These are phyloP conservation scores for Anas bahamensis DNA, from an alignment of 2,797 vertebrate species.

Conservation along the genomic window DNA sequence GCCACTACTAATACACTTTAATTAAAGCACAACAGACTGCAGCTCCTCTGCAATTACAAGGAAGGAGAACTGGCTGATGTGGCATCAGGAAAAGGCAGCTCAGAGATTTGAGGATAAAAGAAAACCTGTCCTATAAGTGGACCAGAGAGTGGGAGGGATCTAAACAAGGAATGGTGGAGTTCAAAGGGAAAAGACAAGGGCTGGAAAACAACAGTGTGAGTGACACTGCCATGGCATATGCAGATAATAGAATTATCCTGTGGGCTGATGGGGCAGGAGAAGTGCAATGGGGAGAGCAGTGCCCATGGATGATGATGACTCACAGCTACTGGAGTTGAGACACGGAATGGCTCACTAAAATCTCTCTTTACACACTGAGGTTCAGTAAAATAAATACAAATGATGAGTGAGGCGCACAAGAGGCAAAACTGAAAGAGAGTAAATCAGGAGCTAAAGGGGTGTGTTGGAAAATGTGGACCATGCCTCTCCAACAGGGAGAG, in stretches of 20 bases:
- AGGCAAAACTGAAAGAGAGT: not conserved
- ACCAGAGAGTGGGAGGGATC: not conserved
- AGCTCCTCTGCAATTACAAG: conserved; percentile 1
- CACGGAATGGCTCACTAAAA: not conserved
- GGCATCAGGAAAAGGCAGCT: not conserved
- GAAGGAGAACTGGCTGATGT: not conserved
- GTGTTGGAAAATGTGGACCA: not conserved
- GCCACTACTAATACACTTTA: conserved; percentile 38
- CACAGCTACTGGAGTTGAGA: not conserved
- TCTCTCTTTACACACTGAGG: not conserved
- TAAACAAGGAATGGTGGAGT: not conserved
- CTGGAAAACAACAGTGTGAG: not conserved
- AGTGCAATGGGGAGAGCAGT: not conserved
- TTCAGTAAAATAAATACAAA: not conserved
- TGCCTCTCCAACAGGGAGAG: not conserved
- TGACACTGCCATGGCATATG: fast-evolving
- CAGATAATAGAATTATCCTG: not conserved
- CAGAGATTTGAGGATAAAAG: not conserved
- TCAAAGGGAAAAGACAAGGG: not conserved
- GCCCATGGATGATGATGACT: not conserved
- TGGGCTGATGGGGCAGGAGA: not conserved
- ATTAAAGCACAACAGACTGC: conserved; percentile 48
- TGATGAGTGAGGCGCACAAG: not conserved
- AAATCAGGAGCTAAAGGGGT: not conserved
- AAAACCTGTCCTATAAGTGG: not conserved